These are phyloP conservation scores for Itoplectis maculator DNA, from an alignment of 2,888 invertebrate genomes.

Conservation along the genomic window DNA sequence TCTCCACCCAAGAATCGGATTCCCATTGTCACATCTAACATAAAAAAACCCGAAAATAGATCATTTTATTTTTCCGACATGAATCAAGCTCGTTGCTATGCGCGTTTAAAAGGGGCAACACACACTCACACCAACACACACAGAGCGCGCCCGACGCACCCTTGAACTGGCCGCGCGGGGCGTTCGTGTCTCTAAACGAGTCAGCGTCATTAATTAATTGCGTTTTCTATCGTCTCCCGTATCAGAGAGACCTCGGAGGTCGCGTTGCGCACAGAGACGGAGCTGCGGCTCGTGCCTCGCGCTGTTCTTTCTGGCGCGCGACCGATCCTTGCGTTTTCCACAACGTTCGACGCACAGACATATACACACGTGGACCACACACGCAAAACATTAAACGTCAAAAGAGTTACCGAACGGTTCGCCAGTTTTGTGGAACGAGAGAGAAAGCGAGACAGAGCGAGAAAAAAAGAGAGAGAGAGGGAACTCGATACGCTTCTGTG, in stretches of 20 bases:
- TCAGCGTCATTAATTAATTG: constrained; percentile 30
- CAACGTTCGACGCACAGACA: not conserved
- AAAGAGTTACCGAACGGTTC: constrained; percentile 54
- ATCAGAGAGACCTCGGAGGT: constrained; percentile 23
- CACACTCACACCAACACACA: too few relatives aligned
- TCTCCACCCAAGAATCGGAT: too few relatives aligned
- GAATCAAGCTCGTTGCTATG: not conserved
- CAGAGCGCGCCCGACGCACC: not conserved
- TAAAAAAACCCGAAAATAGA: too few relatives aligned
- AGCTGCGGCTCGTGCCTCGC: too few relatives aligned
- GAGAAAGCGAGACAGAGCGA: not conserved
- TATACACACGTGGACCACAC: too few relatives aligned
- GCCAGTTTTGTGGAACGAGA: constrained; percentile 63
- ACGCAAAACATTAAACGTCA: constrained; percentile 45
- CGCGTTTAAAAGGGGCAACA: not conserved
- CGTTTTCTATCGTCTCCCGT: constrained; percentile 17
- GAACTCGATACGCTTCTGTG: constrained; percentile 67
- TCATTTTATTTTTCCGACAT: too few relatives aligned
- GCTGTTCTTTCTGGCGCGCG: not conserved
- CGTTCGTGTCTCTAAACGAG: constrained; percentile 33
- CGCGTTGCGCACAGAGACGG: not conserved
- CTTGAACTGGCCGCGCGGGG: constrained; percentile 26
- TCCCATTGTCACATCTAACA: too few relatives aligned
- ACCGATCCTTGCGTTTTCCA: not conserved
- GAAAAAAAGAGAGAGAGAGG: not conserved